A percentile compares a stretch with the other conserved stretches of the same genome.
Conservation (phyloP, 2,888 invertebrate species). For the Agrochola litura region DNA sequence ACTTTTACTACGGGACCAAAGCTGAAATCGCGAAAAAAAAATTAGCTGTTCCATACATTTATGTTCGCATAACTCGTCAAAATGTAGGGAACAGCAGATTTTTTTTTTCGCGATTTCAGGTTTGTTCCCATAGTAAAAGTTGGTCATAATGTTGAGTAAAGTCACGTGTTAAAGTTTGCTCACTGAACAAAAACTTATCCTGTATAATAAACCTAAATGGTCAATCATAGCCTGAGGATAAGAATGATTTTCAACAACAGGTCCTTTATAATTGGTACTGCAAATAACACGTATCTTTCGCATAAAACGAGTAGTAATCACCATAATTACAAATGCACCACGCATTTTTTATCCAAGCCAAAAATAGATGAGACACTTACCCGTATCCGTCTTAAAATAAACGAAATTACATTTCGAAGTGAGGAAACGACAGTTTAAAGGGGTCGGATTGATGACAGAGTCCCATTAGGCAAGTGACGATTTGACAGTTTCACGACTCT, state of each 20-base stretch:
- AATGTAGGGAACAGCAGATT: too few relatives aligned
- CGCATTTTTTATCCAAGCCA: slow-evolving; percentile 50
- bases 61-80: too few relatives aligned
- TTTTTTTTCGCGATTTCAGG: too few relatives aligned
- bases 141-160: too few relatives aligned
- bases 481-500: slow-evolving; percentile 82
- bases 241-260: slow-evolving; percentile 27
- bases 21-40: too few relatives aligned
- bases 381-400: slow-evolving; percentile 72
- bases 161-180: too few relatives aligned
- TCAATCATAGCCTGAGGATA: slow-evolving; percentile 13
- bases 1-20: too few relatives aligned
- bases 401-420: slow-evolving; percentile 74
- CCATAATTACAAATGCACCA: slow-evolving; percentile 44
- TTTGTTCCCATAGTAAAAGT: too few relatives aligned
- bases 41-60: too few relatives aligned
- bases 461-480: slow-evolving; percentile 87
- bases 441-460: slow-evolving; percentile 85
- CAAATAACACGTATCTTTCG: slow-evolving; percentile 9
- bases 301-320: slow-evolving; percentile 45
- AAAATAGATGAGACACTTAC: slow-evolving; percentile 69
- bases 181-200: too few relatives aligned
- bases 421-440: slow-evolving; percentile 87
- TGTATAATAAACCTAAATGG: slow-evolving; percentile 8
- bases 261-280: slow-evolving; percentile 18